phyloP scores from a whole-genome alignment of 2,888 invertebrate genomes.

The Pseudococcus jackbeardsleyi region DNA sequence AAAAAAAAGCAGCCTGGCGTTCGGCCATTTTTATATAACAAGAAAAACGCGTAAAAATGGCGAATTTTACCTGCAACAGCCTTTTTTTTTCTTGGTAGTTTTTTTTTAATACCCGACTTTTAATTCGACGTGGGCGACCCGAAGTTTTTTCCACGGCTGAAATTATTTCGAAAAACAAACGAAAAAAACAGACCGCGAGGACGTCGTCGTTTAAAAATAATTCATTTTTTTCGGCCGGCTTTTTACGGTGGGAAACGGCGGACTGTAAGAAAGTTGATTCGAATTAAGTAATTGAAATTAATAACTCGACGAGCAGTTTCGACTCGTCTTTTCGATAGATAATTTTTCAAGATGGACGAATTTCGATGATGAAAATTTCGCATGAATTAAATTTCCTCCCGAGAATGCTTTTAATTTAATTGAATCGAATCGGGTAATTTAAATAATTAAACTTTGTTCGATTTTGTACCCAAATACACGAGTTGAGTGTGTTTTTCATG shows the following conservation, averaged over 20 bases:
- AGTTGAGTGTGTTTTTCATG: neutral
- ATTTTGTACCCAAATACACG: neutral
- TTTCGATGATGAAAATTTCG: neutral
- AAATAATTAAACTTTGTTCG: neutral
- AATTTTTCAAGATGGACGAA: neutral
- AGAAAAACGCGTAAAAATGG: constrained; percentile 45
- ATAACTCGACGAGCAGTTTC: neutral
- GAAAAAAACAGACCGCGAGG: neutral
- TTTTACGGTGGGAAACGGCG: neutral
- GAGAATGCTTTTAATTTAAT: constrained; percentile 6
- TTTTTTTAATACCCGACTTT: neutral
- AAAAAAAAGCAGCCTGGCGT: constrained; percentile 3
- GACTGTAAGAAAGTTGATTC: neutral
- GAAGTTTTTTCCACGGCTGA: neutral
- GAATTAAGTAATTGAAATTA: constrained; percentile 14
- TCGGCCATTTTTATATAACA: constrained; percentile 38
- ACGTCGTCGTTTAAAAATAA: constrained; percentile 7
- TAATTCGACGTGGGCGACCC: neutral
- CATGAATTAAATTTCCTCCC: neutral
- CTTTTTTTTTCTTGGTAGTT: neutral
- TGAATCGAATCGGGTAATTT: constrained; percentile 19
- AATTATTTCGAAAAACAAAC: constrained; percentile 24
- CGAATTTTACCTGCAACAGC: constrained; percentile 50
- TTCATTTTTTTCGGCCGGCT: neutral
- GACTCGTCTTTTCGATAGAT: neutral